Base-by-base conservation (phyloP, 1,140 invertebrate species). In the Drosophila parabipectinata region DNA sequence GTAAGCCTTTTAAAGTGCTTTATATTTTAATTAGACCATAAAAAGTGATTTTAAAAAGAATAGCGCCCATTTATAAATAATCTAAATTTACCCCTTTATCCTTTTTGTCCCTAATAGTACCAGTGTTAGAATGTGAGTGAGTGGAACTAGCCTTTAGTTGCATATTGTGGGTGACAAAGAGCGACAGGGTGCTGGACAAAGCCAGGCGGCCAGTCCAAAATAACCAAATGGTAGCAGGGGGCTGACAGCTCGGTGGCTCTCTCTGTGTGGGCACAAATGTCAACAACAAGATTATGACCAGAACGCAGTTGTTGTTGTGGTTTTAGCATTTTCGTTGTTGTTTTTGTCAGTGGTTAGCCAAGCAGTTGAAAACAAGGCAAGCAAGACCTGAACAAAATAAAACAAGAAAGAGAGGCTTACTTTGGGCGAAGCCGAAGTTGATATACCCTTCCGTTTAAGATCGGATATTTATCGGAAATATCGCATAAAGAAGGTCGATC, bases 241-340 rank as follows among this genome's bases (percentile, higher is more conserved):
- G 28, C 41, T 76, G 77, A 80, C 77, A 80, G 77, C 60, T 80
- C 59, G 55, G 64, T 54, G 34, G 21, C 34, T 56, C 41, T 55
- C 58, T 67, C 72, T 59, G 78, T 81, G 78, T 52, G 78, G 78
- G 66, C 67, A 81, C 61, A 72, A 81, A 80, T 80, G 78, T 81
- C 78, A 80, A 80, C 78, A 77, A 76, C 78, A 71, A 81, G 78
- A 81, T 81, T 81, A 77, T 81, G 72, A 68, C 72, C 77, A 76
- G 41, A 78, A 52, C 66, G 58, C 21, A 61, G 71, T 66, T 66
- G 72, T 32, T 72, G 45, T 64, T 66, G 69, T 10, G 68, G 58
- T n/a, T 56, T 37, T 12, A 37, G 34, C 34, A n/a, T 37, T 37
- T 37, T 37, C 3, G 66, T 15, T 56, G 48, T 14, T 59, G 53